A percentile compares a stretch with the other conserved stretches of the same genome.
Evolutionary conservation across 2,113 vertebrate genomes (phyloP).

Genomic region (Anguilla rostrata): DNA sequence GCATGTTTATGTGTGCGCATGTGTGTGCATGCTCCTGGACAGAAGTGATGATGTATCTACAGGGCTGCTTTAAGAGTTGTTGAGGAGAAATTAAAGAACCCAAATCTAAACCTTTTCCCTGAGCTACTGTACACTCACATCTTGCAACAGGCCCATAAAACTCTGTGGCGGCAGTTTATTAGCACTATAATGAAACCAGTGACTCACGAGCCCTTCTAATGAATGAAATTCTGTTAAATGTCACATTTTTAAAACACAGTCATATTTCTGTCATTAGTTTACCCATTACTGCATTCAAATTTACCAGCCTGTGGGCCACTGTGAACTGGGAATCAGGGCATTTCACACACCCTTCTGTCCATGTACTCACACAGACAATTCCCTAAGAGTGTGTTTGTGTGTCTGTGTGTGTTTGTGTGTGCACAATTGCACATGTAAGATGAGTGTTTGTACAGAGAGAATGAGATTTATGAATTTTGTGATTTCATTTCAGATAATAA

Average conservation of each 20-base stretch:
- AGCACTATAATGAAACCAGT: neutral
- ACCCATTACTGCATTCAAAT: neutral
- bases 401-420: too few relatives aligned
- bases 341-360: neutral
- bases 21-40: neutral
- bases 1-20: neutral
- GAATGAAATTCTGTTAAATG: neutral
- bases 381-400: neutral
- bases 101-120: neutral
- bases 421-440: too few relatives aligned
- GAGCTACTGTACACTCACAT: neutral
- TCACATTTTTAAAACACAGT: neutral
- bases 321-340: neutral
- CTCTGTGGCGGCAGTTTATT: neutral
- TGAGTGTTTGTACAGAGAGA: too few relatives aligned
- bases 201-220: neutral
- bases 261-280: neutral
- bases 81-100: neutral
- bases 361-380: neutral
- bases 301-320: neutral
- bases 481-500: too few relatives aligned
- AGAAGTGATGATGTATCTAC: neutral
- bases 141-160: neutral
- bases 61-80: neutral
- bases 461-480: too few relatives aligned